Conservation (phyloP, 2,888 invertebrate genomes). For the Slavum lentiscoides region DNA sequence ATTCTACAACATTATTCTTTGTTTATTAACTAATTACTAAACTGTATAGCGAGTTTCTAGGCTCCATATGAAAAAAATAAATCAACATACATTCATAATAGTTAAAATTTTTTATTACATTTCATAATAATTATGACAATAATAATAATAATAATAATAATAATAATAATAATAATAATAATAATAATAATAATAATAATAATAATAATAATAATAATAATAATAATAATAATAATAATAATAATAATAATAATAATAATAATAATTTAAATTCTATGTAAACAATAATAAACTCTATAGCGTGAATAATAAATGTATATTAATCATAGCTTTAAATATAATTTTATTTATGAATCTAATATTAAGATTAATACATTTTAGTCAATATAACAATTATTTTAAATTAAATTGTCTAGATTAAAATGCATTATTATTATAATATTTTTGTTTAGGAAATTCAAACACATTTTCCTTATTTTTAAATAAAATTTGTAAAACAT, state of each 20-base stretch:
- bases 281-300: constrained; percentile 51
- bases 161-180: constrained; percentile 33
- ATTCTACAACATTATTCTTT: background rate
- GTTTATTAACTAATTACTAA: background rate
- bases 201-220: constrained; percentile 15
- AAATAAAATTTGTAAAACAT: constrained; percentile 49
- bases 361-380: constrained; percentile 52
- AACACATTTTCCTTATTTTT: constrained; percentile 43
- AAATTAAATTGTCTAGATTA: constrained; percentile 47
- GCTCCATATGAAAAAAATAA: background rate
- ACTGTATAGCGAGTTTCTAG: too few species aligned
- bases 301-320: constrained; percentile 49
- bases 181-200: constrained; percentile 16
- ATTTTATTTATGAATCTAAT: constrained; percentile 46
- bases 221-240: constrained; percentile 22
- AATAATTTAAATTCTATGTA: constrained; percentile 29
- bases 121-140: background rate
- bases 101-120: background rate
- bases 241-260: constrained; percentile 28
- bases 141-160: constrained; percentile 14
- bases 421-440: constrained; percentile 37
- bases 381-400: constrained; percentile 50
- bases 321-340: constrained; percentile 48
- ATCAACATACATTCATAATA: background rate
- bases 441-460: constrained; percentile 9